A percentile compares a stretch with the other conserved stretches of the same genome.
phyloP scores from a whole-genome alignment of 2,797 vertebrate genomes.

The Simalia tracyae region DNA sequence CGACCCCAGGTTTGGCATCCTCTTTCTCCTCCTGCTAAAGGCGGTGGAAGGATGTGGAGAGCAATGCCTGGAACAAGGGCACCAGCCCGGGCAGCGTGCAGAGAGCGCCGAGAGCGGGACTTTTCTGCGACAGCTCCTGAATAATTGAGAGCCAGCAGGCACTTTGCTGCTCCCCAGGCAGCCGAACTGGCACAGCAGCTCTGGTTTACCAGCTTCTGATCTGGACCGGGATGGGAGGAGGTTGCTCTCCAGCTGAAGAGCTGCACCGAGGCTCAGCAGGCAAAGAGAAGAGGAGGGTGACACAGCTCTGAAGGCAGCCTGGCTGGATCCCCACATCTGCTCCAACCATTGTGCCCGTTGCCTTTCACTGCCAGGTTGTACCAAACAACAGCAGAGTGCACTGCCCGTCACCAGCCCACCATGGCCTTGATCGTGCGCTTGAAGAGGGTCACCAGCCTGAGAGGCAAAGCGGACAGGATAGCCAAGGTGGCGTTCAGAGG shows the following conservation, averaged over 20 bases:
- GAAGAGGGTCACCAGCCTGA: constrained; percentile 84
- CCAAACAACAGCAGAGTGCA: background rate
- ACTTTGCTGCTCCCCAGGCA: background rate
- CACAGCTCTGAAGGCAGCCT: background rate
- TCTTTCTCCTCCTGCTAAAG: background rate
- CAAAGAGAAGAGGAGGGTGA: background rate
- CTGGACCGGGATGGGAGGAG: background rate
- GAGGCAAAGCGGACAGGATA: constrained; percentile 87
- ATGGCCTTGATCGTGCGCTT: constrained; percentile 89
- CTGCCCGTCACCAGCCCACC: background rate
- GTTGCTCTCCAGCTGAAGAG: constrained; percentile 13
- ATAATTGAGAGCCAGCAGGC: background rate
- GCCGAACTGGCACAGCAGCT: background rate
- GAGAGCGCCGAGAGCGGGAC: background rate
- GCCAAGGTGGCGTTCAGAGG: constrained; percentile 96
- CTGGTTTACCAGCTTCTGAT: background rate
- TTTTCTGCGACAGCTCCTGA: background rate
- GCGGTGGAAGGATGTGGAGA: background rate
- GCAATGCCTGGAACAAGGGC: background rate
- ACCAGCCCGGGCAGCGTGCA: background rate
- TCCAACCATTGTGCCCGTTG: background rate
- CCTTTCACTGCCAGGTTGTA: background rate
- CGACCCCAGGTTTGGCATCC: background rate
- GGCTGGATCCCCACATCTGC: background rate
- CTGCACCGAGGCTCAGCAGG: background rate